These are phyloP conservation scores for Vireo griseus DNA, from an alignment of 2,797 vertebrate genomes.

Conservation along the genomic window DNA sequence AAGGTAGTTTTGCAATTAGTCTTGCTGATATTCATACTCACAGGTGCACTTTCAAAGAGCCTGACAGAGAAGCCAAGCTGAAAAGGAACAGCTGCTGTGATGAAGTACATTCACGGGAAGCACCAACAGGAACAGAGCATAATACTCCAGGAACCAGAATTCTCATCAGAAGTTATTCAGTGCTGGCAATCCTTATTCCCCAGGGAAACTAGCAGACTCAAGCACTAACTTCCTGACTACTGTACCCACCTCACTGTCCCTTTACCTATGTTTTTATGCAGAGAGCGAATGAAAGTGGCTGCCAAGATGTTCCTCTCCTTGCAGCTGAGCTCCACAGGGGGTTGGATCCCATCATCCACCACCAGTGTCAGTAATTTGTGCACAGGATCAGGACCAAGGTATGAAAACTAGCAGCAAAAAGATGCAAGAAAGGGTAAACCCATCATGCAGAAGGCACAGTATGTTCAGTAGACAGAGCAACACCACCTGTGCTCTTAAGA, in stretches of 20 bases:
- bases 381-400: conserved; percentile 92
- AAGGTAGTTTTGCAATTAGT: neutral
- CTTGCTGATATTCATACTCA: neutral
- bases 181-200: neutral
- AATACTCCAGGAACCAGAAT: neutral
- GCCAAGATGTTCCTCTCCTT: conserved; percentile 99
- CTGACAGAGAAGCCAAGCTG: neutral
- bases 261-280: conserved; percentile 98
- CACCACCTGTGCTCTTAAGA: neutral
- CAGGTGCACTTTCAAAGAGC: neutral
- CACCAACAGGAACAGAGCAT: neutral
- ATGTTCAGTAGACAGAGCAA: conserved; percentile 10
- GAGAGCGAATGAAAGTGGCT: conserved; percentile 96
- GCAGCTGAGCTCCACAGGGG: conserved; percentile 97
- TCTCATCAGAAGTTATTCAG: neutral
- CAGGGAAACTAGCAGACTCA: neutral
- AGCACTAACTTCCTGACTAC: neutral
- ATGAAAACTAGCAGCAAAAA: conserved; percentile 86
- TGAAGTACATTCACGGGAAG: neutral
- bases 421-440: conserved; percentile 52
- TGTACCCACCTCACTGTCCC: neutral
- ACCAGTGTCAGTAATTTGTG: conserved; percentile 94
- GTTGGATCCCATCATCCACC: conserved; percentile 97
- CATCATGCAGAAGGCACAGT: conserved; percentile 22
- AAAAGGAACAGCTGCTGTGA: neutral